Base-by-base conservation (phyloP, 1,140 invertebrate genomes). In the Campoletis sonorensis region DNA sequence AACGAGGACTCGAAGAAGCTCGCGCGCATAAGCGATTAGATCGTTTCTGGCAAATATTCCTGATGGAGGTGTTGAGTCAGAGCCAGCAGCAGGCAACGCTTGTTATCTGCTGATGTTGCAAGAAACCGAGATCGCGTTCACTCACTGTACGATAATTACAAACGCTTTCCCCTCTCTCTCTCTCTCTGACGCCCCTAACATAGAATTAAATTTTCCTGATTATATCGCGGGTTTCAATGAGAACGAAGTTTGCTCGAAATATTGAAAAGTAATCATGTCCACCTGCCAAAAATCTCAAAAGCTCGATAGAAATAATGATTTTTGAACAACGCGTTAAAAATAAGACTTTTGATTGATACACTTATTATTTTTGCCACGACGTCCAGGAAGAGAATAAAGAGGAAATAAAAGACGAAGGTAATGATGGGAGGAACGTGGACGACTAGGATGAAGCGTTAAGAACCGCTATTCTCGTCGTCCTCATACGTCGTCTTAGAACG, bases 401-500 rank as follows among this genome's bases (percentile, higher is more conserved):
- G 21, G 27, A 21, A 40, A 33, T n/a, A 51, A 51, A 45, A 37
- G 37, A 10, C 37, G 37, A 10, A 37, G 37, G 37, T 13, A 11
- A 45, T 45, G 40, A 45, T 4, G n/a, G 33, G 33, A n/a, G 23
- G n/a, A 21, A 73, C n/a, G 71, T 40, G 33, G 5, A 30, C 16
- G 16, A 23, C 1, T n/a, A 73, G 13, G 71, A 40, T 37, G 33
- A 73, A 18, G 18, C n/a, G 8, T n/a, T n/a, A 51, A 21, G 18
- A 23, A 37, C 15, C n/a, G 21, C 81, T 85, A 86, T 84, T 83
- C 84, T 86, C 83, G 84, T 86, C 80, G 76, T 86, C 82, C 82
- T 82, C 68, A 83, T 79, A 79, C 40, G 82, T 80, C 81, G 51
- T 80, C 79, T 49, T 76, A 61, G n/a, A 61, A 64, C 45, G 77